Conservation (phyloP, 2,888 invertebrate species). For the Caenorhabditis sp. region DNA sequence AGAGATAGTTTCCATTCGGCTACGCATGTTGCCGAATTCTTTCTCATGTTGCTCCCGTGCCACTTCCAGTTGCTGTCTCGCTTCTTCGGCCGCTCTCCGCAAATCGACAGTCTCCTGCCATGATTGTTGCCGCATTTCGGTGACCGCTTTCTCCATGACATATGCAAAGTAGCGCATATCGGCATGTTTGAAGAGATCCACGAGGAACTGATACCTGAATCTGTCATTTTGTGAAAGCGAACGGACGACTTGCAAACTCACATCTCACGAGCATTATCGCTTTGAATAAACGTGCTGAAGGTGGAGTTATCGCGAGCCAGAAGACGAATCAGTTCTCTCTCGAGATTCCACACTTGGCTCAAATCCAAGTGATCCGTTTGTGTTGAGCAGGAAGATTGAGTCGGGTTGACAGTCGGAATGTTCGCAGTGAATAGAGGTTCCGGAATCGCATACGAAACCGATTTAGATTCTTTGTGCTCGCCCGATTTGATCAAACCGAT, state of each 20-base stretch:
- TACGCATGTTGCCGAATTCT: conserved; percentile 10
- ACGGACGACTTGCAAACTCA: background rate
- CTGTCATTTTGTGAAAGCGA: background rate
- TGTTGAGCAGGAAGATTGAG: no score
- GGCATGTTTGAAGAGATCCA: conserved; percentile 21
- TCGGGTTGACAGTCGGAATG: no score
- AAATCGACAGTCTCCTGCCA: conserved; percentile 8
- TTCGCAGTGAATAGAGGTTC: background rate
- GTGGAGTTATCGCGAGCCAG: conserved; percentile 3
- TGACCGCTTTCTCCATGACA: conserved; percentile 17
- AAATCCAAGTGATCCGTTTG: conserved; percentile 2
- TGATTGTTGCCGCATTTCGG: conserved; percentile 9
- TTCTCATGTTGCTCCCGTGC: conserved; percentile 5
- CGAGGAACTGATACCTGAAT: conserved; percentile 33
- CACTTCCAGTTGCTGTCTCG: background rate
- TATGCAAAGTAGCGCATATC: conserved; percentile 5
- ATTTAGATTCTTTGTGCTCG: background rate
- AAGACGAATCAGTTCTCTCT: conserved; percentile 13
- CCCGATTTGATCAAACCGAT: conserved; percentile 1
- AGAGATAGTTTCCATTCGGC: conserved; percentile 15
- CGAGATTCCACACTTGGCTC: conserved; percentile 21
- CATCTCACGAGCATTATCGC: conserved; percentile 19
- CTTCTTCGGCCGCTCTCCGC: conserved; percentile 21
- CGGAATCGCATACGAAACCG: background rate
- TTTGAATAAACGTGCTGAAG: conserved; percentile 13